Conservation (phyloP, 1,140 invertebrate species). For the Himalopsyche phryganea region DNA sequence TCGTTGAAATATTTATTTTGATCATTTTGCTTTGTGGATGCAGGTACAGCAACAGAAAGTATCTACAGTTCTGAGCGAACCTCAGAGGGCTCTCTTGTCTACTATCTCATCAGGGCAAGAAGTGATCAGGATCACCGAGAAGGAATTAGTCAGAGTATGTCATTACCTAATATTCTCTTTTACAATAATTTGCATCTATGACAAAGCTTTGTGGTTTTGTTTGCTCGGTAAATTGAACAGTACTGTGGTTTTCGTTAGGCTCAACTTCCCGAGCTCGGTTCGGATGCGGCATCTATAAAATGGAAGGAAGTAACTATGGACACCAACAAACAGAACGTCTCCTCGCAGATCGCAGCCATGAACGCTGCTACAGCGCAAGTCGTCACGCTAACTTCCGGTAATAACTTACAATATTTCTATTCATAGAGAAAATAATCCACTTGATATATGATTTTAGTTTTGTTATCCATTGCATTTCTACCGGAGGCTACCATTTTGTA, state of each 20-base stretch:
- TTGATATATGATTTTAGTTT: too few species aligned
- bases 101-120: conserved; percentile 85
- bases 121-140: conserved; percentile 82
- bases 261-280: conserved; percentile 77
- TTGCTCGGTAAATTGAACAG: too few species aligned
- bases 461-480: too few species aligned
- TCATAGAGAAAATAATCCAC: too few species aligned
- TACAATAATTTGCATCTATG: too few species aligned
- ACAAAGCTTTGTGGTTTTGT: too few species aligned
- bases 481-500: neutral
- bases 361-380: conserved; percentile 97
- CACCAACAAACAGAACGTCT: conserved; percentile 93
- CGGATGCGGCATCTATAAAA: conserved; percentile 79
- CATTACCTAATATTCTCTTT: neutral
- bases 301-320: conserved; percentile 94
- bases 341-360: conserved; percentile 96
- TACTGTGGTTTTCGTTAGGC: conserved; percentile 46
- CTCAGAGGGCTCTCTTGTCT: conserved; percentile 85
- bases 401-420: neutral
- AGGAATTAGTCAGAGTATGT: conserved; percentile 63
- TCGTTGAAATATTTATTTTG: too few species aligned
- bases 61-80: conserved; percentile 78
- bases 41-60: conserved; percentile 85
- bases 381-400: conserved; percentile 87
- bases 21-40: too few species aligned